These are phyloP conservation scores for Hyposoter didymator DNA, from an alignment of 2,888 invertebrate species.

Conservation along the genomic window DNA sequence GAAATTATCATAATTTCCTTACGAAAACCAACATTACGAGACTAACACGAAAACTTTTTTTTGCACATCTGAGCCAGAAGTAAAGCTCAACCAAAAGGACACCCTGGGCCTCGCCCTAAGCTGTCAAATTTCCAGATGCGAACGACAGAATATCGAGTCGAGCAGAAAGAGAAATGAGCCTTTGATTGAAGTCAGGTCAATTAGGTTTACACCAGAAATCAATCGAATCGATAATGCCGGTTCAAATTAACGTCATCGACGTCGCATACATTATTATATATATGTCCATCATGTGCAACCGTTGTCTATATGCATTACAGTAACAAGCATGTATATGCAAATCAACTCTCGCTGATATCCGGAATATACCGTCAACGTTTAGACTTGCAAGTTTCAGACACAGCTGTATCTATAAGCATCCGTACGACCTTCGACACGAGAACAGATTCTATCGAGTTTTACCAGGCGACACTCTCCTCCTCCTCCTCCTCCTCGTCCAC, in stretches of 20 bases:
- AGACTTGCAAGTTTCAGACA: conserved; percentile 58
- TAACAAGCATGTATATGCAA: conserved; percentile 55
- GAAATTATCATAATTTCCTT: neutral
- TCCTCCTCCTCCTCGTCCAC: conserved; percentile 49
- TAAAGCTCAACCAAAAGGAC: too few relatives aligned
- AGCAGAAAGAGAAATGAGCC: neutral
- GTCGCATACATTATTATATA: neutral
- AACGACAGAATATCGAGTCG: neutral
- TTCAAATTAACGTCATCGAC: neutral
- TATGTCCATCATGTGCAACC: conserved; percentile 11
- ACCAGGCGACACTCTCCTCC: conserved; percentile 24
- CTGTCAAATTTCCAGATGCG: neutral
- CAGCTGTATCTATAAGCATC: conserved; percentile 1
- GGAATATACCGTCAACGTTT: conserved; percentile 52
- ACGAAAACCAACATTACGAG: neutral
- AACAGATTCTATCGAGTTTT: conserved; percentile 50
- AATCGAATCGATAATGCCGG: neutral
- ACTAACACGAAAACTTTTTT: too few relatives aligned
- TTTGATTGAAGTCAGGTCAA: neutral
- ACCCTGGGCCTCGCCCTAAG: too few relatives aligned
- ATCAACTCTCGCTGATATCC: conserved; percentile 52
- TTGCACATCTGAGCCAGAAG: too few relatives aligned
- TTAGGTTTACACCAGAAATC: neutral
- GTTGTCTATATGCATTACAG: neutral
- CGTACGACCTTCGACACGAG: conserved; percentile 21